phyloP scores from a whole-genome alignment of 2,888 invertebrate species.

The Drosophila meridiana region DNA sequence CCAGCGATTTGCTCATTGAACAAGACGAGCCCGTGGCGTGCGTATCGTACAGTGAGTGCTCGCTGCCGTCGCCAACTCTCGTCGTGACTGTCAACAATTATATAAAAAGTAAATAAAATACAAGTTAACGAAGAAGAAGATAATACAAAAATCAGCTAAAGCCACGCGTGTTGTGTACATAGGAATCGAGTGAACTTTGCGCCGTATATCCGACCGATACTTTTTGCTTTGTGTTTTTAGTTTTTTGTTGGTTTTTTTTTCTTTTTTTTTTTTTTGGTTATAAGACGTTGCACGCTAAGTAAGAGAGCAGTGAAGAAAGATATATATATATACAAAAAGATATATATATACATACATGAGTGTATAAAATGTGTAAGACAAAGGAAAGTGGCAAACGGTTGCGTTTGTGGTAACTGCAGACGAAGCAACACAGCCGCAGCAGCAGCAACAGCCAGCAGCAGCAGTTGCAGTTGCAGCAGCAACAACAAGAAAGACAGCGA shows the following conservation, averaged over 20 bases:
- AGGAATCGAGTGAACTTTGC: conserved; percentile 26
- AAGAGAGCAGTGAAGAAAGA: conserved; percentile 33
- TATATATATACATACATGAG: conserved; percentile 5
- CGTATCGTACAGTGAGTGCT: conserved; percentile 61
- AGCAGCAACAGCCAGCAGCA: conserved; percentile 1
- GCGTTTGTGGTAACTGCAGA: conserved; percentile 56
- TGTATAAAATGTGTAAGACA: conserved; percentile 66
- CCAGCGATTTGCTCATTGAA: conserved; percentile 76
- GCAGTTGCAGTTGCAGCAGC: conserved; percentile 29
- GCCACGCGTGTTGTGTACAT: conserved; percentile 7
- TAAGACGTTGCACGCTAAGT: conserved; percentile 27
- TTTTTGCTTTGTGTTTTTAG: conserved; percentile 2
- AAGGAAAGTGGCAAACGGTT: conserved; percentile 71
- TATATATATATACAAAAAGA: neutral
- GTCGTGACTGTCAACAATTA: conserved; percentile 45
- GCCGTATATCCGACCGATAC: conserved; percentile 15
- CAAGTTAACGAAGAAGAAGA: neutral
- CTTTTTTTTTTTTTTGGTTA: conserved; percentile 1
- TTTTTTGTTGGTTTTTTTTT: conserved; percentile 8
- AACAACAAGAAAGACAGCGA: conserved; percentile 36
- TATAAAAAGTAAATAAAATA: conserved; percentile 28
- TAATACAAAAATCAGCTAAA: neutral
- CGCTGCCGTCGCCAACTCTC: conserved; percentile 31
- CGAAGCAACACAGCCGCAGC: conserved; percentile 35
- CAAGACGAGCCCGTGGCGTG: conserved; percentile 73